These are phyloP conservation scores for Syngnathus floridae DNA, from an alignment of 2,113 vertebrate species.

Conservation along the genomic window DNA sequence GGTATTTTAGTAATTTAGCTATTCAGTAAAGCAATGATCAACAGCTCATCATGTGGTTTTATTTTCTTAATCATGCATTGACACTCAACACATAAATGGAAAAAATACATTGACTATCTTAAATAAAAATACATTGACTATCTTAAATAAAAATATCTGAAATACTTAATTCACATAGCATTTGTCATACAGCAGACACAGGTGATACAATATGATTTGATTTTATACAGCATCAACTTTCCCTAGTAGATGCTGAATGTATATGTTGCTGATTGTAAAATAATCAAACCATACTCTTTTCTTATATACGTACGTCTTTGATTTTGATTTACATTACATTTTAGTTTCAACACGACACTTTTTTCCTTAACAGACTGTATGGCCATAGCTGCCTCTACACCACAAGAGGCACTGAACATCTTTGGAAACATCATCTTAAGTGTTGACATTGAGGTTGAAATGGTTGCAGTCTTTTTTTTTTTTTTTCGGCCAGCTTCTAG, in stretches of 20 bases:
- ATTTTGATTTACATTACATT: conserved; percentile 26
- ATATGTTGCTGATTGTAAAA: conserved; percentile 29
- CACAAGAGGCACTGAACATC: conserved; percentile 22
- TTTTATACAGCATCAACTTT: conserved; percentile 6
- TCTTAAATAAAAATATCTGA: conserved; percentile 10
- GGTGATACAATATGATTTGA: conserved; percentile 27
- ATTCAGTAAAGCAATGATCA: conserved; percentile 5
- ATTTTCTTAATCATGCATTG: conserved; percentile 8
- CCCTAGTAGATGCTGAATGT: neutral
- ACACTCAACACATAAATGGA: conserved; percentile 31
- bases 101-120: conserved; percentile 23
- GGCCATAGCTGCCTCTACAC: conserved; percentile 22
- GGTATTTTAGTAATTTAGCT: conserved; percentile 16
- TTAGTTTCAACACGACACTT: conserved; percentile 19
- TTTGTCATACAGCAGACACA: neutral
- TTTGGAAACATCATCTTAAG: conserved; percentile 42
- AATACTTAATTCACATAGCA: conserved; percentile 17
- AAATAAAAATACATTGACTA: conserved; percentile 25
- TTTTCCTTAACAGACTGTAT: conserved; percentile 12
- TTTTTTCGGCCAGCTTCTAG: conserved; percentile 3
- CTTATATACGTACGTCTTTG: conserved; percentile 4
- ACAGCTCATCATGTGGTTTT: conserved; percentile 10
- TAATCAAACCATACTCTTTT: conserved; percentile 7
- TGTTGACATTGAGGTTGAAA: conserved; percentile 32
- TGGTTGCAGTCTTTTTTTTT: conserved; percentile 14